Percentiles rank a stretch among this genome's conserved stretches.
Conservation (phyloP, 2,888 invertebrate genomes). For the Drosophila nigritarsus region DNA sequence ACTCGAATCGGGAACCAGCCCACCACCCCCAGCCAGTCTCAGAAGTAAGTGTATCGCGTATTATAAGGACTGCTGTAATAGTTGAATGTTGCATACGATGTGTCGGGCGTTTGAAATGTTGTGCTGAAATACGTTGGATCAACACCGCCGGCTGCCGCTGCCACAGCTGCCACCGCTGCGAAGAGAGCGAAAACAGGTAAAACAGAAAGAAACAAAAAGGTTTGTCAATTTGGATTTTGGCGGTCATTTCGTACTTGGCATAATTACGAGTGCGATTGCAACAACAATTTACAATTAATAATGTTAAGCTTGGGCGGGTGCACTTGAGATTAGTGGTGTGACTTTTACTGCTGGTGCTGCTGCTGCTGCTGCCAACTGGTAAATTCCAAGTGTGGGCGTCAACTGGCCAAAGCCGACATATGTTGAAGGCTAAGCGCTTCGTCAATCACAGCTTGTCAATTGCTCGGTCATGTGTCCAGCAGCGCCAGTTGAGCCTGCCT, state of each 20-base stretch:
- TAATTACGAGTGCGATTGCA: slow-evolving; percentile 28
- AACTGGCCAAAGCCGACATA: slow-evolving; percentile 51
- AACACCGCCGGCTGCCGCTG: slow-evolving; percentile 57
- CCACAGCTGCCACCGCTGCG: slow-evolving; percentile 60
- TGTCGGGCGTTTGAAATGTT: slow-evolving; percentile 72
- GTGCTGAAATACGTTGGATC: slow-evolving; percentile 70
- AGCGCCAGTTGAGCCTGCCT: slow-evolving; percentile 41
- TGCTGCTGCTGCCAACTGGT: slow-evolving; percentile 48
- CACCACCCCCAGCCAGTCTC: slow-evolving; percentile 20
- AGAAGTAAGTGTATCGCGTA: slow-evolving; percentile 77
- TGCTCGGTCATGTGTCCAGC: slow-evolving; percentile 69
- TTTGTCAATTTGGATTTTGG: slow-evolving; percentile 37
- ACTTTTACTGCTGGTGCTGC: slow-evolving; percentile 28
- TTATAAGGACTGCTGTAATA: slow-evolving; percentile 79
- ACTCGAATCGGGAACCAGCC: slow-evolving; percentile 1
- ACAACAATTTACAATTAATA: slow-evolving; percentile 36
- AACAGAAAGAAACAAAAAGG: slow-evolving; percentile 15
- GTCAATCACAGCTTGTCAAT: slow-evolving; percentile 67
- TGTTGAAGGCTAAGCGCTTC: slow-evolving; percentile 55
- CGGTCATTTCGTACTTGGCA: slow-evolving; percentile 41
- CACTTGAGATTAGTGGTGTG: slow-evolving; percentile 65
- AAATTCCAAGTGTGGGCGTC: slow-evolving; percentile 76
- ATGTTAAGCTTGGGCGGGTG: slow-evolving; percentile 56
- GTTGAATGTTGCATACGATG: slow-evolving; percentile 79
- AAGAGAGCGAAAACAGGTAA: slow-evolving; percentile 25